phyloP scores from a whole-genome alignment of 2,888 invertebrate genomes.

The Hyles lineata region DNA sequence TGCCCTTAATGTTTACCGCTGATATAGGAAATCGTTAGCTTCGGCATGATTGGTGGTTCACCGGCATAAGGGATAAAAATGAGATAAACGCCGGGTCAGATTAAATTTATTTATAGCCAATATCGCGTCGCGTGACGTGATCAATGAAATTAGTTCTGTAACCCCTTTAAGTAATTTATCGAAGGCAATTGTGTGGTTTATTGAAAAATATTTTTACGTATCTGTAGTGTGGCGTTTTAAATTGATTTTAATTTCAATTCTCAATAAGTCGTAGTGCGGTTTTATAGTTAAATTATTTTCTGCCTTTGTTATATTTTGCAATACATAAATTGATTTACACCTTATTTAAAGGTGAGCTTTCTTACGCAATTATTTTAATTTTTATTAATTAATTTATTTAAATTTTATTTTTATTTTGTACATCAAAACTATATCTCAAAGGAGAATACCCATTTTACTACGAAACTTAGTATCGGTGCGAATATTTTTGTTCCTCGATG shows the following conservation, averaged over 20 bases:
- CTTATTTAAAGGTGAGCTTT: too few species aligned
- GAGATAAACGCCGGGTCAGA: constrained; percentile 44
- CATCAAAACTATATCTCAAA: too few species aligned
- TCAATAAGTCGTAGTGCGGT: too few species aligned
- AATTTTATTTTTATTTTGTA: too few species aligned
- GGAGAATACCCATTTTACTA: too few species aligned
- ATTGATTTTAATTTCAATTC: neutral
- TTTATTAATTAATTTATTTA: too few species aligned
- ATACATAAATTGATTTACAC: too few species aligned
- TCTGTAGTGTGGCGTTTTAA: neutral
- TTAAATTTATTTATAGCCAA: constrained; percentile 34
- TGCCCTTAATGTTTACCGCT: constrained; percentile 63
- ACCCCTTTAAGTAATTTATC: constrained; percentile 21
- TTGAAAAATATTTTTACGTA: neutral
- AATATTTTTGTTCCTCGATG: too few species aligned
- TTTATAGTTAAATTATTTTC: too few species aligned
- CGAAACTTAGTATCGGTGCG: too few species aligned
- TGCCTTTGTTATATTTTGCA: too few species aligned
- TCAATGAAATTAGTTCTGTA: constrained; percentile 22
- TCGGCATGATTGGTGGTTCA: constrained; percentile 71
- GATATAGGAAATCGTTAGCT: constrained; percentile 75
- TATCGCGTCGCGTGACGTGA: constrained; percentile 17
- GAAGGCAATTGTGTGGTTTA: neutral
- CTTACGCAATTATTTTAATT: too few species aligned
- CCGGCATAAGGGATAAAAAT: constrained; percentile 54